These are phyloP conservation scores for Andrena minutula DNA, from an alignment of 2,888 invertebrate species.

Conservation along the genomic window DNA sequence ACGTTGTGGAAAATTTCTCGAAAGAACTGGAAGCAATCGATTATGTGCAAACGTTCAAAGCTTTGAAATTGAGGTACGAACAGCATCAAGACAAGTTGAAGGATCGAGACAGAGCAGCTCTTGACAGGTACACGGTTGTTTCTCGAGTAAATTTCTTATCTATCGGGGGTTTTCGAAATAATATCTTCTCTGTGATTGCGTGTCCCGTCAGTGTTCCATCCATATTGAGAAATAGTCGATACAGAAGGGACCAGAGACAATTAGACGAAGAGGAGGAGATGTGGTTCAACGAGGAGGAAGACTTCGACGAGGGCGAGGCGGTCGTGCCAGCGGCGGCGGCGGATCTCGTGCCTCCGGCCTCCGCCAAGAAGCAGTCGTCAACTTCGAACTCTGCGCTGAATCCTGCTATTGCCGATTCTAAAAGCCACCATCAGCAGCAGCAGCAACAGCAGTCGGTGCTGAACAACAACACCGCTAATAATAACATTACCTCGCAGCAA, in stretches of 20 bases:
- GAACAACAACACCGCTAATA: conserved; percentile 84
- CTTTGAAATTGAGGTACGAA: conserved; percentile 94
- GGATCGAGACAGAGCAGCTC: conserved; percentile 92
- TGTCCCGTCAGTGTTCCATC: conserved; percentile 89
- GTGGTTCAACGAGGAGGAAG: conserved; percentile 99
- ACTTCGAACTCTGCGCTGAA: conserved; percentile 79
- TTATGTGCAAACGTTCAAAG: conserved; percentile 99
- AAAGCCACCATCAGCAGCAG: conserved; percentile 82
- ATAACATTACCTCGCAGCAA: conserved; percentile 83
- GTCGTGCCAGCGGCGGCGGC: conserved; percentile 85
- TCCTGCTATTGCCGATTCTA: conserved; percentile 78
- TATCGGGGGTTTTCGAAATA: not conserved
- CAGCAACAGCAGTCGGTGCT: conserved; percentile 80
- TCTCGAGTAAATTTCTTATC: not conserved
- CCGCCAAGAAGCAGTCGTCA: conserved; percentile 81
- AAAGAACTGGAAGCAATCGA: conserved; percentile 97
- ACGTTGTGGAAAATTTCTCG: conserved; percentile 98
- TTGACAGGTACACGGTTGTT: conserved; percentile 87
- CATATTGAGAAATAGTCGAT: conserved; percentile 92
- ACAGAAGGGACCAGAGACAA: conserved; percentile 96
- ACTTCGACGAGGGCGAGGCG: conserved; percentile 92
- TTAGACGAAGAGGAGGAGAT: conserved; percentile 99
- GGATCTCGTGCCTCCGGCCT: conserved; percentile 83
- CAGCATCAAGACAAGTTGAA: conserved; percentile 96
- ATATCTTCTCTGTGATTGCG: conserved; percentile 71